Evolutionary conservation across 2,888 invertebrate genomes (phyloP).

Genomic region (Acanthopleura granulata): DNA sequence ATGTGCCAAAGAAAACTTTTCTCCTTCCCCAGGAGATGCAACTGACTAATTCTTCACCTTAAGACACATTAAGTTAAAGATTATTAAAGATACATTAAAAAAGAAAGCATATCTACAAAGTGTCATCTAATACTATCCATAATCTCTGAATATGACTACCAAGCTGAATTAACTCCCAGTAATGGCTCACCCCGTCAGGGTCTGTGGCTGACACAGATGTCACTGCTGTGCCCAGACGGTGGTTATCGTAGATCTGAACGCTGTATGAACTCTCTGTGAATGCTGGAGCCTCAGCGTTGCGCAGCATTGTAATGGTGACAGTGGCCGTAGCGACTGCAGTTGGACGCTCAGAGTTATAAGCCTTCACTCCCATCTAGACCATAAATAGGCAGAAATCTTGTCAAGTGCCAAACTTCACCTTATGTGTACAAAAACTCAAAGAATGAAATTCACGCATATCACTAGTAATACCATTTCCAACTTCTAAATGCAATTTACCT

Average conservation of each 20-base stretch:
- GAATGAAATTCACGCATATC: no score
- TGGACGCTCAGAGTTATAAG: conserved; percentile 45
- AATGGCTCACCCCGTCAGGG: conserved; percentile 33
- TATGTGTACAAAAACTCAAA: no score
- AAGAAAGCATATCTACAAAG: no score
- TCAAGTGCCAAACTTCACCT: no score
- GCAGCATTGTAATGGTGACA: conserved; percentile 36
- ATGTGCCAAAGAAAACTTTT: no score
- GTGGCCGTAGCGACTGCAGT: conserved; percentile 39
- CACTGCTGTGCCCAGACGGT: conserved; percentile 31
- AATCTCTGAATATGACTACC: not conserved
- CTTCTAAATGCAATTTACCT: no score
- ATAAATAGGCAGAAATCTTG: no score
- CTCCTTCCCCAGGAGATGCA: no score
- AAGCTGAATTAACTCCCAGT: not conserved
- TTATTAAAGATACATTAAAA: not conserved
- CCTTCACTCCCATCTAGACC: conserved; percentile 43
- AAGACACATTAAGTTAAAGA: no score
- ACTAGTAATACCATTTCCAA: no score
- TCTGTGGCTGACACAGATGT: conserved; percentile 49
- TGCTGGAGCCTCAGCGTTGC: conserved; percentile 46
- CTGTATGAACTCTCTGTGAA: conserved; percentile 36
- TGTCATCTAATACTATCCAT: no score
- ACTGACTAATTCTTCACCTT: not conserved
- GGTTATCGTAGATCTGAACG: conserved; percentile 36